Base-by-base conservation (phyloP, 30 jellyfish, hydroid and myxozoan species). In the Phacellophora camtschatica region DNA sequence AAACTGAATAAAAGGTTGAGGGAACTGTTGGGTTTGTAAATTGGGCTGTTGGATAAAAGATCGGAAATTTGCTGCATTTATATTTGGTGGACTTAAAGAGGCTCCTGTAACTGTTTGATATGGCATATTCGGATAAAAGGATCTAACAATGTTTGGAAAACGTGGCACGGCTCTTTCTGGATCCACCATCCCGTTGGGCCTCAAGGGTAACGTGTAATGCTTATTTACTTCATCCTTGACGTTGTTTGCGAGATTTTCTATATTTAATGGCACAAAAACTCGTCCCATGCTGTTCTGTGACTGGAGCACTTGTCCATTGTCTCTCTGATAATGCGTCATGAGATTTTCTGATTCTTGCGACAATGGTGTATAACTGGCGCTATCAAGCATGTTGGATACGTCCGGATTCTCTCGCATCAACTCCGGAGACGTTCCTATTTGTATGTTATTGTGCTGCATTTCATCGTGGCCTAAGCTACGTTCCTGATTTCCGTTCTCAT, bases 271-370 rank as follows among this genome's bases (percentile, higher is more conserved):
- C 34, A 80, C 91, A 35, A 80, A 66, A 19, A 80, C 91, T 1
- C 91, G 82, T 11, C 91, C 91, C 79, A 80, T 62, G 84, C 91
- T 65, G 22, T 80, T 80, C 30, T 80, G 84, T 31, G 91, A 80
- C 51, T 80, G 91, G 42, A 80, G 77, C 15, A 80, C 77, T 48
- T 80, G 91, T 2, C 88, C 74, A 32, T 80, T 63, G 58, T 66
- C 71, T n/a, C 49, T 59, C 3, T 64, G 84, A 12, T 27, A 6
- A 58, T 51, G 65, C 10, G 91, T 51, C 45, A 61, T n/a, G 10
- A 80, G 75, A 2, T 83, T 58, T 13, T 56, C 91, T 4, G 91
- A 83, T 28, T 65, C 84, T 31, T 80, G 82, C 4, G 91, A 51
- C 73, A 62, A 27, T 15, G 91, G 91, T 18, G 91, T 80, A 39